phyloP scores from a whole-genome alignment of 53 echinoderm and acorn worm genomes.

The Stichopus horrens region DNA sequence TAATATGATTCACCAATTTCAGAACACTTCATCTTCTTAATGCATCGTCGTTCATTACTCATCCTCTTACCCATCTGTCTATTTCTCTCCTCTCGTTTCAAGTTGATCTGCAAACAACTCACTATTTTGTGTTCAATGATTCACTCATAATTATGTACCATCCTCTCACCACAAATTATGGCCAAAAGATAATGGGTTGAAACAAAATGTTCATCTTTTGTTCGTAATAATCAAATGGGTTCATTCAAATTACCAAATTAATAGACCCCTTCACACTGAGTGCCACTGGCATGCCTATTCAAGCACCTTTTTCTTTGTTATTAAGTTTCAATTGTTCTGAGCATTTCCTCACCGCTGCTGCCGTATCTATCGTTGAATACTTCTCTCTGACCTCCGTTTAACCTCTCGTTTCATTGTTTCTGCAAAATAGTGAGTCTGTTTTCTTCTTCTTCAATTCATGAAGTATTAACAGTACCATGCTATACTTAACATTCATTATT shows the following conservation, averaged over 20 bases:
- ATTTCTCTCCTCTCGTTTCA: background rate
- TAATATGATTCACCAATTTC: too few species aligned
- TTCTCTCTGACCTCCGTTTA: slow-evolving; percentile 34
- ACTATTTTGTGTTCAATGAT: slow-evolving; percentile 49
- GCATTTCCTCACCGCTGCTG: background rate
- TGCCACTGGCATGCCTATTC: slow-evolving; percentile 42
- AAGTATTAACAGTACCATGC: background rate
- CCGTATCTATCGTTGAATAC: slow-evolving; percentile 3
- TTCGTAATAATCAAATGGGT: too few species aligned
- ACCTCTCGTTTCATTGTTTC: slow-evolving; percentile 2
- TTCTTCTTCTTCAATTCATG: background rate
- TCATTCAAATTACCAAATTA: background rate
- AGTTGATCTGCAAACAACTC: slow-evolving; percentile 50
- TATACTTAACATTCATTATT: background rate
- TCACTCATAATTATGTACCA: background rate
- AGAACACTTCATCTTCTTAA: background rate
- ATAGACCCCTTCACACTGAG: background rate
- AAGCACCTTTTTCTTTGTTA: slow-evolving; percentile 34
- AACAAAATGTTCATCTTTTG: too few species aligned
- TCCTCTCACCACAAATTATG: too few species aligned
- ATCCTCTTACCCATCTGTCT: slow-evolving; percentile 29
- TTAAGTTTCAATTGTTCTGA: slow-evolving; percentile 5
- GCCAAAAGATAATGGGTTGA: too few species aligned
- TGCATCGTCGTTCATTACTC: slow-evolving; percentile 1
- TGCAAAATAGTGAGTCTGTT: background rate